A percentile compares a stretch with the other conserved stretches of the same genome.
Evolutionary conservation across 2,113 vertebrate species (phyloP).

Genomic region (Dasyurus viverrinus): DNA sequence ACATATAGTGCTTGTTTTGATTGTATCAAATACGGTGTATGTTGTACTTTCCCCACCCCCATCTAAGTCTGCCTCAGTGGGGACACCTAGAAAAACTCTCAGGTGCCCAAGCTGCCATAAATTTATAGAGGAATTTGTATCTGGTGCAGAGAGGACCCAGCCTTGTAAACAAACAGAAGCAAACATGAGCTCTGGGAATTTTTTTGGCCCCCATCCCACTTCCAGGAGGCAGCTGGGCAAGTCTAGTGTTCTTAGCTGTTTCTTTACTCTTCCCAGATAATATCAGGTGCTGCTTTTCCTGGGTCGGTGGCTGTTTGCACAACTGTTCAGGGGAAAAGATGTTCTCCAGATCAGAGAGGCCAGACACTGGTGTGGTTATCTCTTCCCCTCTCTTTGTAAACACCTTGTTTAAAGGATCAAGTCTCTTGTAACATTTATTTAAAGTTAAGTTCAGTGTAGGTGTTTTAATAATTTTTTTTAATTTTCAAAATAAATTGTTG

Average conservation of each 20-base stretch:
- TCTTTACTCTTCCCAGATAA: not conserved
- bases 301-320: not conserved
- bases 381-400: no score
- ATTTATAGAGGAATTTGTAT: not conserved
- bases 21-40: not conserved
- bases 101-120: not conserved
- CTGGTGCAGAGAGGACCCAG: not conserved
- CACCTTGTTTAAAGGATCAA: not conserved
- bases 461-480: not conserved
- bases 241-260: not conserved
- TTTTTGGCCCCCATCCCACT: not conserved
- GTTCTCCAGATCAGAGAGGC: not conserved
- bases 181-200: fast-evolving
- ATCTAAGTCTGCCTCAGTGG: not conserved
- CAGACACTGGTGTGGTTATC: not conserved
- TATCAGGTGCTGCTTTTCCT: not conserved
- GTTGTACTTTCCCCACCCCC: not conserved
- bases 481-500: not conserved
- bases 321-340: not conserved
- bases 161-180: not conserved
- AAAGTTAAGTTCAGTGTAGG: not conserved
- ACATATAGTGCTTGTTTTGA: not conserved
- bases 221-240: not conserved
- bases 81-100: not conserved
- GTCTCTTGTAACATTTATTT: not conserved